phyloP scores from a whole-genome alignment of 2,797 vertebrate species.

The Thamnophis elegans region DNA sequence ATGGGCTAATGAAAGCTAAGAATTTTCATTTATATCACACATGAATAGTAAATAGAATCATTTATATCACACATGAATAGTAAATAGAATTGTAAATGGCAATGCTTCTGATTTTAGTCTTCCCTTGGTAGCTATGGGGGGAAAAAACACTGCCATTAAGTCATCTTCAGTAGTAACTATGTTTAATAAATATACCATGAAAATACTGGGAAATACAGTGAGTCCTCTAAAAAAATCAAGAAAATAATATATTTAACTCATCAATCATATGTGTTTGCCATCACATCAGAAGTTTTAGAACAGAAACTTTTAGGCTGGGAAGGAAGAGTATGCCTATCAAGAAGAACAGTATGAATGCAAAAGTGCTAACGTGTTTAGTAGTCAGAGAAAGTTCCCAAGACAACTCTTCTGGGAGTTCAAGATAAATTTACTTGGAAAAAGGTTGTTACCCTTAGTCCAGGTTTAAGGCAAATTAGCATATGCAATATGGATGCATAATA shows the following conservation, averaged over 20 bases:
- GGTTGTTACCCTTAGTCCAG: constrained; percentile 90
- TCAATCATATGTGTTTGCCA: constrained; percentile 16
- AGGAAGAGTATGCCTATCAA: constrained; percentile 86
- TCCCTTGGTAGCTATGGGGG: background rate
- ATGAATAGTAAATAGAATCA: background rate
- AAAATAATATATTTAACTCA: background rate
- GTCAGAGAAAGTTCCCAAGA: constrained; percentile 87
- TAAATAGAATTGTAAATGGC: background rate
- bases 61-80: background rate
- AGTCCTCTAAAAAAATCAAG: background rate
- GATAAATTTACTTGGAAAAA: constrained; percentile 94
- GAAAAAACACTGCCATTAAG: background rate
- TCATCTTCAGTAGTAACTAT: background rate
- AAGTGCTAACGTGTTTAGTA: constrained; percentile 87
- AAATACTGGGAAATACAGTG: background rate
- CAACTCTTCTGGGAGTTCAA: constrained; percentile 94
- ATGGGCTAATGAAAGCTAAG: background rate
- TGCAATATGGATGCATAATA: constrained; percentile 92
- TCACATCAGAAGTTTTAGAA: background rate
- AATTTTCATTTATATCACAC: background rate
- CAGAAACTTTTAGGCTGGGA: constrained; percentile 13
- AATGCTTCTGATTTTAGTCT: background rate
- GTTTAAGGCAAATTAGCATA: constrained; percentile 97
- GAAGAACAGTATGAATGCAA: constrained; percentile 93
- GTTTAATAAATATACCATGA: background rate